Conservation (phyloP, 2,888 invertebrate genomes). For the Furcula furcula region DNA sequence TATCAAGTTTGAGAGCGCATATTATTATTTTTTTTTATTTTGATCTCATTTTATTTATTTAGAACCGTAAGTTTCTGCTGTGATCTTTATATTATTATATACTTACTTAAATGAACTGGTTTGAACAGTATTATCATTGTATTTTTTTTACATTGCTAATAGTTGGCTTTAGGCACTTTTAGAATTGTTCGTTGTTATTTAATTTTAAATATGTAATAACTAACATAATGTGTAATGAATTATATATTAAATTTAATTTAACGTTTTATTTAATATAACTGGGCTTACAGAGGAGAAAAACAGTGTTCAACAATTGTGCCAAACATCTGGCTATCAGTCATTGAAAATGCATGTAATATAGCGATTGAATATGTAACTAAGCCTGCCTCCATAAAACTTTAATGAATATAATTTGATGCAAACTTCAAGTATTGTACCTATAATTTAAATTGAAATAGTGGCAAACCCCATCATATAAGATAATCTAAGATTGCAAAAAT, state of each 20-base stretch:
- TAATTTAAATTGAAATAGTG: background rate
- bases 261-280: constrained; percentile 15
- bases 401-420: background rate
- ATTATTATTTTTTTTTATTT: constrained; percentile 12
- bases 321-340: constrained; percentile 53
- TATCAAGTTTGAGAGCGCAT: no score
- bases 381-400: constrained; percentile 3
- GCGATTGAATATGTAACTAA: constrained; percentile 24
- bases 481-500: constrained; percentile 2
- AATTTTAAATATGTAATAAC: background rate
- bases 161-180: no score
- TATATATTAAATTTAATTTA: no score
- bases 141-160: no score
- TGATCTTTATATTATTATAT: constrained; percentile 20
- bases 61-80: constrained; percentile 7
- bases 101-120: constrained; percentile 14
- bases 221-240: constrained; percentile 2
- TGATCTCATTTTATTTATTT: background rate
- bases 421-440: background rate
- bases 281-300: constrained; percentile 23
- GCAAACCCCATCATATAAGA: constrained; percentile 10
- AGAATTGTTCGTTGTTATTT: constrained; percentile 5
- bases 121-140: constrained; percentile 18
- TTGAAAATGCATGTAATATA: constrained; percentile 19
- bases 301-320: constrained; percentile 69